Percentiles rank a stretch among this genome's conserved stretches.
phyloP scores from a whole-genome alignment of 2,888 invertebrate species.

The Autographa pulchrina region DNA sequence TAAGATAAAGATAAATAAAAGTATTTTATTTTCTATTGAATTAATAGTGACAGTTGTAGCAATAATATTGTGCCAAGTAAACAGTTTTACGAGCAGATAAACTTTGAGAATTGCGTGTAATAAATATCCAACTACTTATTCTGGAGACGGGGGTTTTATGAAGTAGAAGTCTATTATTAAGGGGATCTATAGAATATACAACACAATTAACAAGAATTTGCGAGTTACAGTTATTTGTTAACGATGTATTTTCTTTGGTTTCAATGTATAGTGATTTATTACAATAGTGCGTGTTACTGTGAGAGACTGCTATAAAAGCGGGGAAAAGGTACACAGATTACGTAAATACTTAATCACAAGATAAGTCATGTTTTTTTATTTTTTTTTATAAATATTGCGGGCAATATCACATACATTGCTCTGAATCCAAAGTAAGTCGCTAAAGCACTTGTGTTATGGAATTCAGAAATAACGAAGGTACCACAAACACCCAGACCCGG shows the following conservation, averaged over 20 bases:
- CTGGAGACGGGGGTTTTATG: neutral
- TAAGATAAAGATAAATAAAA: conserved; percentile 11
- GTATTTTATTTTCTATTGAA: neutral
- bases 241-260: conserved; percentile 11
- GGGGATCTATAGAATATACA: neutral
- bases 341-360: too few species aligned
- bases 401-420: too few species aligned
- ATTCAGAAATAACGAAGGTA: too few species aligned
- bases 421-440: too few species aligned
- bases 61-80: conserved; percentile 8
- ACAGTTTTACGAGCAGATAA: conserved; percentile 15
- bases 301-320: conserved; percentile 66
- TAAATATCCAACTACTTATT: conserved; percentile 8
- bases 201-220: neutral
- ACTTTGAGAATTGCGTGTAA: neutral
- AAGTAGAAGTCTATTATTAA: neutral
- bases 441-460: too few species aligned
- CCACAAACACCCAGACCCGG: too few species aligned
- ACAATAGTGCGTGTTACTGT: conserved; percentile 70
- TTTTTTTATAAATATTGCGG: too few species aligned
- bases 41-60: neutral
- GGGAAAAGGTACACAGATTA: conserved; percentile 34
- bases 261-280: conserved; percentile 67
- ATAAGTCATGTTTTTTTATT: too few species aligned
- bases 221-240: too few species aligned